Evolutionary conservation across 1,140 invertebrate genomes (phyloP), one percentile per base, ranked within the genome.

Genomic region (Holotrichia oblita): DNA sequence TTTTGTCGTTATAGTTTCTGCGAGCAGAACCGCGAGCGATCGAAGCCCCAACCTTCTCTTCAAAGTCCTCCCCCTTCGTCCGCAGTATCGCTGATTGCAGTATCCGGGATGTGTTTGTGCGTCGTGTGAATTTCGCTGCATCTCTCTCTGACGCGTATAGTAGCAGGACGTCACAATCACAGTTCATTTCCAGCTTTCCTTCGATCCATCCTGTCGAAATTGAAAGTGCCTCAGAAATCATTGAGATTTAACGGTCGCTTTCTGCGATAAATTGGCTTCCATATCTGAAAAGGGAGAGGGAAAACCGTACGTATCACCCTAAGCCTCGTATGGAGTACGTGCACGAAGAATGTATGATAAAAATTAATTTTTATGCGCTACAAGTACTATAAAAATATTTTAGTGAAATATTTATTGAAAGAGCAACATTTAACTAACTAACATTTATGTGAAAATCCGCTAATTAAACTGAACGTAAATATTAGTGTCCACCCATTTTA

Each of bases 141-240:
- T 24, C 48, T 42, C 22, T 72, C 40, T 78, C 61, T n/a, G 48
- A 55, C 14, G 40, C 61, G 64, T 40, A 17, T 22, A 40, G 40
- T 40, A 22, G 48, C 81, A 82, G 81, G 81, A 82, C 80, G 81
- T 78, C 80, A 79, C 78, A 82, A 82, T 82, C 80, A 82, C 80
- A 48, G 77, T 69, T 81, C 81, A 82, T 82, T 82, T 81, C 78
- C 80, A 82, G 80, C 77, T 81, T 82, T 81, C 78, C 73, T 82
- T 79, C 76, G 77, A 61, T 78, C 64, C 79, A 76, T 80, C 76
- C 77, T 72, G 59, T 27, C 73, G 64, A 76, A 78, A 76, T 78
- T 76, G 55, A 78, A 76, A 78, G 77, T 55, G 20, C 42, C 55
- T 75, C 48, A 55, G 48, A 55, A 55, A 55, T 55, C 48, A n/a